Evolutionary conservation across 2,113 vertebrate species (phyloP).

Genomic region (Eurystomus gularis): DNA sequence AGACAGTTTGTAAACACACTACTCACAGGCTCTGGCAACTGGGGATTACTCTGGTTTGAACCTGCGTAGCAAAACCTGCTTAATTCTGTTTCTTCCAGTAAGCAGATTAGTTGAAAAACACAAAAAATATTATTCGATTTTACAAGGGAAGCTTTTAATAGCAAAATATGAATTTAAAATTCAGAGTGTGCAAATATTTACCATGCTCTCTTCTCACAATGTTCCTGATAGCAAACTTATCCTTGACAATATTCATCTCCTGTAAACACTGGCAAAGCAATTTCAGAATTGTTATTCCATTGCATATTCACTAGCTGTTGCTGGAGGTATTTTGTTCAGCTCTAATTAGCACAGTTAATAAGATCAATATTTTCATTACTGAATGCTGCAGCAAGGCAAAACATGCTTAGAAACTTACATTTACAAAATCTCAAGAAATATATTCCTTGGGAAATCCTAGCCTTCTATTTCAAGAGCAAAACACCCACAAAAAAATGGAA

Average conservation of each 20-base stretch:
- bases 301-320: constrained; percentile 51
- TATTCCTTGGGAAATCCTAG: neutral
- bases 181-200: constrained; percentile 21
- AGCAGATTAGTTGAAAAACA: neutral
- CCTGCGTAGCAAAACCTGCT: neutral
- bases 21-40: neutral
- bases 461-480: neutral
- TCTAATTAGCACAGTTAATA: constrained; percentile 64
- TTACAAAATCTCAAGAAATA: neutral
- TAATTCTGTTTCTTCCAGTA: neutral
- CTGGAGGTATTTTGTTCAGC: constrained; percentile 61
- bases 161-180: neutral
- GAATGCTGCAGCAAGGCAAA: constrained; percentile 24
- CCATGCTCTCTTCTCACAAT: neutral
- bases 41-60: neutral
- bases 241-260: constrained; percentile 5
- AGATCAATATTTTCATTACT: constrained; percentile 67
- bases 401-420: neutral
- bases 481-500: neutral
- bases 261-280: constrained; percentile 34
- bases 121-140: neutral
- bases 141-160: neutral
- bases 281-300: constrained; percentile 32
- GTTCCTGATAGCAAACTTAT: neutral
- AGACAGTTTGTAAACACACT: neutral